Evolutionary conservation across 2,888 invertebrate genomes (phyloP).

Genomic region (Caenorhabditis imperialis): DNA sequence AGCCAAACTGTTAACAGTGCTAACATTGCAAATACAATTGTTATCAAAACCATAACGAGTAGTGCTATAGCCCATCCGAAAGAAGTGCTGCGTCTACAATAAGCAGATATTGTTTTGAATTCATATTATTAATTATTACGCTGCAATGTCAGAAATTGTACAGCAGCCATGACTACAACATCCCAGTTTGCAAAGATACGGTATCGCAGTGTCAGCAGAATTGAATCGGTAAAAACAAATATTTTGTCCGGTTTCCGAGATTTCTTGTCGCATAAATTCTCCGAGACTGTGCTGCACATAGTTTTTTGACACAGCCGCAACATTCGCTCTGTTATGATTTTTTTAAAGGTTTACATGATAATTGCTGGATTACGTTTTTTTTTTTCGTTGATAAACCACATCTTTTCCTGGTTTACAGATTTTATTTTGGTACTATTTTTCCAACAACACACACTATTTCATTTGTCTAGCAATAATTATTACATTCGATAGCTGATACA

Average conservation of each 20-base stretch:
- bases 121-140: constrained; percentile 48
- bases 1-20: constrained; percentile 62
- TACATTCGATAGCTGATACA: too few species aligned
- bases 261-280: constrained; percentile 69
- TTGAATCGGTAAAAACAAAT: constrained; percentile 71
- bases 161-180: constrained; percentile 74
- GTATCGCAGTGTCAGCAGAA: constrained; percentile 64
- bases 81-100: constrained; percentile 58
- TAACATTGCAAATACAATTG: constrained; percentile 61
- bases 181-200: constrained; percentile 72
- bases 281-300: constrained; percentile 59
- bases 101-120: background rate
- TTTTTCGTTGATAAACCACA: too few species aligned
- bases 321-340: constrained; percentile 15
- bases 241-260: constrained; percentile 70
- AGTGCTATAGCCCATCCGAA: constrained; percentile 74
- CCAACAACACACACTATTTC: too few species aligned
- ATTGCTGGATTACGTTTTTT: too few species aligned
- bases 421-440: too few species aligned
- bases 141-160: constrained; percentile 66
- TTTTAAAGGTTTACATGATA: constrained; percentile 23
- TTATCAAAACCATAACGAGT: constrained; percentile 67
- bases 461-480: too few species aligned
- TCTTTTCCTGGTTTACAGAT: too few species aligned
- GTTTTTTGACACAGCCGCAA: constrained; percentile 10